These are phyloP conservation scores for Micromesistius poutassou DNA, from an alignment of 2,797 vertebrate genomes.

Conservation along the genomic window DNA sequence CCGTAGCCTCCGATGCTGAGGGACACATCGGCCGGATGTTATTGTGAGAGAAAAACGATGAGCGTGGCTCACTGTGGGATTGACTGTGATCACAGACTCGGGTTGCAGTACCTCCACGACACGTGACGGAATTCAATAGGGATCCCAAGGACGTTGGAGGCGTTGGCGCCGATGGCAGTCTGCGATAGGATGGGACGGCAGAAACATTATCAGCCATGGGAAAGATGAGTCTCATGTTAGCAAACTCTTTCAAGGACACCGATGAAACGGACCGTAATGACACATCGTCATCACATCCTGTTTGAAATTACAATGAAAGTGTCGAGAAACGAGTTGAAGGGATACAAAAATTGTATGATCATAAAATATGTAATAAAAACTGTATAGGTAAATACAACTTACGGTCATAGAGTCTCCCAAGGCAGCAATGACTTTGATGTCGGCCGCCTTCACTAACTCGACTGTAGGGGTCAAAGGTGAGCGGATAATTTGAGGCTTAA, in stretches of 20 bases:
- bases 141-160: slow-evolving; percentile 73
- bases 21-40: slow-evolving; percentile 15
- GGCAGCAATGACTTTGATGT: slow-evolving; percentile 87
- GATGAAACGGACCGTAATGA: background rate
- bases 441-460: slow-evolving; percentile 85
- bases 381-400: slow-evolving; percentile 50
- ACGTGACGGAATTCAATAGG: slow-evolving; percentile 77
- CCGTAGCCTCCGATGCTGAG: slow-evolving; percentile 78
- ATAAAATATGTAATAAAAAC: background rate
- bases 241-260: background rate
- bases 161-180: slow-evolving; percentile 78
- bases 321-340: background rate
- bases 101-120: slow-evolving; percentile 73
- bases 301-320: background rate
- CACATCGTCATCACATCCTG: background rate
- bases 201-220: background rate
- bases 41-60: background rate
- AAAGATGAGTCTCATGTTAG: background rate
- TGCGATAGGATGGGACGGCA: slow-evolving; percentile 26
- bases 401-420: slow-evolving; percentile 93
- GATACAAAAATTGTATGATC: background rate
- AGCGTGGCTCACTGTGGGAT: background rate
- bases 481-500: background rate
- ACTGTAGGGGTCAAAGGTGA: slow-evolving; percentile 67
- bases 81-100: background rate